Conservation (phyloP, 2,888 invertebrate genomes). For the Rhabditoides inermis region DNA sequence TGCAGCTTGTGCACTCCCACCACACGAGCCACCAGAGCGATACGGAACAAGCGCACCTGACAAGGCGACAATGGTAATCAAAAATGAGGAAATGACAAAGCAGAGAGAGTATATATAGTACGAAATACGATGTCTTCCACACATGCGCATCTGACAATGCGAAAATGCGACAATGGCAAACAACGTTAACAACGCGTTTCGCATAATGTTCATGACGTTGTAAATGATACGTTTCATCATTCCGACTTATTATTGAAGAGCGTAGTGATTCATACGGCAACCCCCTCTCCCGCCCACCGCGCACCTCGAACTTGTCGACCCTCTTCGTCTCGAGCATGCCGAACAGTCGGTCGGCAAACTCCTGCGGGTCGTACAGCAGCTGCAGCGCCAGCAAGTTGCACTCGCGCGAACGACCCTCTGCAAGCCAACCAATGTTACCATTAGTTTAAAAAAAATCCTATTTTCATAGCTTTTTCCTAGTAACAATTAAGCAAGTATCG, state of each 20-base stretch:
- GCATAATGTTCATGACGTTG: too few relatives aligned
- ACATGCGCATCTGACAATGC: too few relatives aligned
- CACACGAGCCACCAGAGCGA: slow-evolving; percentile 86
- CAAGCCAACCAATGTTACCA: not conserved
- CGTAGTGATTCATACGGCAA: too few relatives aligned
- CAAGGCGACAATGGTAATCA: slow-evolving; percentile 57
- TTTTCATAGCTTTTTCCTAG: too few relatives aligned
- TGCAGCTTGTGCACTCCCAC: slow-evolving; percentile 75
- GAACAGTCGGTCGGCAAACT: slow-evolving; percentile 45
- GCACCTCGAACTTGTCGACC: slow-evolving; percentile 36
- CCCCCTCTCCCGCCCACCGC: too few relatives aligned
- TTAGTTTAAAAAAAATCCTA: not conserved
- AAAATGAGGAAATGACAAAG: not conserved
- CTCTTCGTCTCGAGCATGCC: slow-evolving; percentile 35
- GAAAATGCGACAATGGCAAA: too few relatives aligned
- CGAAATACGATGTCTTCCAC: not conserved
- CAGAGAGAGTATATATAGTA: not conserved
- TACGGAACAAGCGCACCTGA: slow-evolving; percentile 85
- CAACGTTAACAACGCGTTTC: too few relatives aligned
- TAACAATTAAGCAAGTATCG: too few relatives aligned
- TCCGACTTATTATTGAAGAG: too few relatives aligned
- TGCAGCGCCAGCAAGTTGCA: slow-evolving; percentile 87
- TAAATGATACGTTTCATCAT: too few relatives aligned
- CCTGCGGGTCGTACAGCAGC: slow-evolving; percentile 85
- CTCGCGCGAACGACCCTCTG: slow-evolving; percentile 33